Evolutionary conservation across 2,113 vertebrate genomes (phyloP).

Genomic region (Fregata magnificens): DNA sequence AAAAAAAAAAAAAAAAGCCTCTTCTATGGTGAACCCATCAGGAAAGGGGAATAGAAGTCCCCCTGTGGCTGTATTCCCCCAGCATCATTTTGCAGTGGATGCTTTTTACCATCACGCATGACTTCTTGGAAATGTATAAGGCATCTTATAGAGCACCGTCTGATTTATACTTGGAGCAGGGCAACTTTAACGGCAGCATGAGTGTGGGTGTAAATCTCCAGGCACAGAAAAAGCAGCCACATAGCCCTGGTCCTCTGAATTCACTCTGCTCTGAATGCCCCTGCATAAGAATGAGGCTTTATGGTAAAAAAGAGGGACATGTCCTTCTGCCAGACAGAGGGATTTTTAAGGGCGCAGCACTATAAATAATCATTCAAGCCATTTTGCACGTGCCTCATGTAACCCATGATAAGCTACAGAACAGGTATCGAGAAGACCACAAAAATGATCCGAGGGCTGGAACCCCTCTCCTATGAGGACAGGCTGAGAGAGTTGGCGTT

Average conservation of each 20-base stretch:
- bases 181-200: background rate
- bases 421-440: background rate
- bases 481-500: background rate
- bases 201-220: background rate
- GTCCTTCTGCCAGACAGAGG: background rate
- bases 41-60: background rate
- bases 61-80: background rate
- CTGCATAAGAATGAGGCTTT: slow-evolving; percentile 20
- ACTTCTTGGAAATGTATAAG: background rate
- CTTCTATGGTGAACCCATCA: background rate
- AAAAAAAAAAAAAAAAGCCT: background rate
- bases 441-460: background rate
- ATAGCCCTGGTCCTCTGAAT: background rate
- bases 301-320: background rate
- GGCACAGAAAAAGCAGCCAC: background rate
- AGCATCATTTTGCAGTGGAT: background rate
- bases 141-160: background rate
- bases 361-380: background rate
- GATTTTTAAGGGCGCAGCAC: background rate
- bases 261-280: background rate
- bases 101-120: fast-evolving
- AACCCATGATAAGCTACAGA: background rate
- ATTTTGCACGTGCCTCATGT: fast-evolving
- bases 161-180: slow-evolving; percentile 26
- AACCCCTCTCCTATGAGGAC: background rate